Base-by-base conservation (phyloP, 2,797 vertebrate species). In the Triplophysa bombifrons region DNA sequence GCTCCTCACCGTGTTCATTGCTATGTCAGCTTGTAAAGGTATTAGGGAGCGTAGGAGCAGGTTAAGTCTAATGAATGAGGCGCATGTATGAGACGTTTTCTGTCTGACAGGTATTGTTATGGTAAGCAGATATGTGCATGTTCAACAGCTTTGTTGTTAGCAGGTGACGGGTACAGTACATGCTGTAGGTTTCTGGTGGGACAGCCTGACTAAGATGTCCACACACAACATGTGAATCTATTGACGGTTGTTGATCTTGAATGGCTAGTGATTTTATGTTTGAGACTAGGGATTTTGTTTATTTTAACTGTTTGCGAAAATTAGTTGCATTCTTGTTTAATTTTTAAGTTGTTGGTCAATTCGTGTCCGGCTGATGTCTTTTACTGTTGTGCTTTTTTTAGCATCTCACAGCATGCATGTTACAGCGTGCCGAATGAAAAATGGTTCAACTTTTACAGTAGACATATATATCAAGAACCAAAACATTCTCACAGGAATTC, bases 121-220 rank as follows among this genome's bases (percentile, higher is more conserved):
- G 76, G 73, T 56, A 78, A 81, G 44, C 27, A 25, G 27, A 61
- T 50, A 20, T 55, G 69, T 22, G 46, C 56, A 17, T 76, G 13
- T 78, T 63, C 51, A 50, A 50, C 20, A 2, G 12, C 6, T 22
- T 10, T 63, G 48, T 65, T 74, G 81, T 80, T 83, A 78, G 67
- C 68, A 66, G 80, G 76, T 85, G 77, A 83, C 77, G 66, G 67
- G 46, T 79, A 61, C 71, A 51, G 53, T 79, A 66, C 71, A 58
- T 53, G 58, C 71, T 60, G 41, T 67, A 78, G 20, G 55, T 53
- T 44, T 48, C 73, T 58, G 64, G 56, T 19, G 69, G 44, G 64
- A 17, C 13, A 22, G 27, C 60, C 46, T 72, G 25, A 48, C 48
- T 74, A 41, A 56, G 66, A 81, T 13, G 30, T 65, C 14, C 72